These are phyloP conservation scores for Pluvialis apricaria DNA, from an alignment of 2,113 vertebrate species.

Conservation along the genomic window DNA sequence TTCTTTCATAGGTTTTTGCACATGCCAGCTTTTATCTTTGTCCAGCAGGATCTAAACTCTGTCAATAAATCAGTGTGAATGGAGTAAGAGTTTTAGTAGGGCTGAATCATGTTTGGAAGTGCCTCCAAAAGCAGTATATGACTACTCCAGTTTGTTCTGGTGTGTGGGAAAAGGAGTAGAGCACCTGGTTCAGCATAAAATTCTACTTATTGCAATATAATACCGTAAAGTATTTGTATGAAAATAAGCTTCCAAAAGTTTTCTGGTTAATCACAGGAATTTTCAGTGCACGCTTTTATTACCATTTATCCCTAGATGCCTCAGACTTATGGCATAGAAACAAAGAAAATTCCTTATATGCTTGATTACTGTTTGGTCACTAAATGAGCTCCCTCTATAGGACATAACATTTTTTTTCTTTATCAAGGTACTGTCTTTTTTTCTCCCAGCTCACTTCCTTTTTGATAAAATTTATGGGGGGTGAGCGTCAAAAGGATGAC, in stretches of 20 bases:
- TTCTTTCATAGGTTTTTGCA: not conserved
- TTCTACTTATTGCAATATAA: conserved; percentile 1
- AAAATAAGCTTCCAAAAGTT: conserved; percentile 49
- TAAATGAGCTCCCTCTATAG: not conserved
- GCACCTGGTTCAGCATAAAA: not conserved
- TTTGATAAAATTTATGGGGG: not conserved
- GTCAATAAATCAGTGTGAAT: not conserved
- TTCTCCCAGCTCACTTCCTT: not conserved
- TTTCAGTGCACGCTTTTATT: not conserved
- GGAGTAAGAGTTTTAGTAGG: not conserved
- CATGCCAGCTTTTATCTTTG: not conserved
- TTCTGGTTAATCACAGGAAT: conserved; percentile 26
- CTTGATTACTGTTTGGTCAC: not conserved
- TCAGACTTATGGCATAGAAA: not conserved
- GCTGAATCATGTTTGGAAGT: not conserved
- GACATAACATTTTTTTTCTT: not conserved
- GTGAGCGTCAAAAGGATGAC: not conserved
- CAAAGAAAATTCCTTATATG: not conserved
- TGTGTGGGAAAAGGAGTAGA: not conserved
- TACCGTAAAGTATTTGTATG: conserved; percentile 21
- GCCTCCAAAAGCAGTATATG: not conserved
- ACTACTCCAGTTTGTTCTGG: not conserved
- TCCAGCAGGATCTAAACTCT: not conserved
- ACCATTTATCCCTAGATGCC: not conserved
- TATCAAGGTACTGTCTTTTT: not conserved